phyloP scores from a whole-genome alignment of 2,797 vertebrate species.

The Pristis pectinata region DNA sequence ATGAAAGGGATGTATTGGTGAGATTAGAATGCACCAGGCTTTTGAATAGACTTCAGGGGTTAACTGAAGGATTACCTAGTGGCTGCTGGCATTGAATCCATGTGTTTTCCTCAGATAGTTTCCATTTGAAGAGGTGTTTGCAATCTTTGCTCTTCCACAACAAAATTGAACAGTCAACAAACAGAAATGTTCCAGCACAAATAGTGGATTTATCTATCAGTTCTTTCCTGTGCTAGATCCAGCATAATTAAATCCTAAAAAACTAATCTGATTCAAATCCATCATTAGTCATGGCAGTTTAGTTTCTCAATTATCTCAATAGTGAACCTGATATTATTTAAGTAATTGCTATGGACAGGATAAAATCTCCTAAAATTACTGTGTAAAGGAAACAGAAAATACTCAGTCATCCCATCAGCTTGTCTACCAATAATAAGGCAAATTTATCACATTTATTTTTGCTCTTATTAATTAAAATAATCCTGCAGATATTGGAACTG shows the following conservation, averaged over 20 bases:
- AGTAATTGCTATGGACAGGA: not conserved
- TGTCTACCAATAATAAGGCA: not conserved
- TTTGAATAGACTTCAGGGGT: slow-evolving; percentile 38
- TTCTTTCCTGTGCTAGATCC: not conserved
- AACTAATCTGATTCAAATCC: not conserved
- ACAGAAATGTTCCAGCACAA: not conserved
- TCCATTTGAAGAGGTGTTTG: slow-evolving; percentile 31
- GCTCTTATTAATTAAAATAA: not conserved
- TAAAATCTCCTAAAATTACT: slow-evolving; percentile 4
- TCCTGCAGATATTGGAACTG: not conserved
- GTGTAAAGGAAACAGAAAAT: slow-evolving; percentile 23
- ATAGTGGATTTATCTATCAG: slow-evolving; percentile 16
- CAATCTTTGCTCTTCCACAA: slow-evolving; percentile 28
- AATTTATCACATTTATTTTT: not conserved
- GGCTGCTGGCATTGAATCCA: slow-evolving; percentile 36
- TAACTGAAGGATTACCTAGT: slow-evolving; percentile 28
- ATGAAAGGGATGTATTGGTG: slow-evolving; percentile 36
- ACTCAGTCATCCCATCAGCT: not conserved
- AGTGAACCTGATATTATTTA: not conserved
- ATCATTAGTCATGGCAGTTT: slow-evolving; percentile 31
- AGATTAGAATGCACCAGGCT: slow-evolving; percentile 28
- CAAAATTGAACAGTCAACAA: slow-evolving; percentile 30
- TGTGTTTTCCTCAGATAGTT: slow-evolving; percentile 37
- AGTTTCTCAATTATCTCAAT: slow-evolving; percentile 27
- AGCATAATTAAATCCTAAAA: not conserved